These are phyloP conservation scores for Drosophila subpulchrella DNA, from an alignment of 1,140 invertebrate species.

Conservation along the genomic window DNA sequence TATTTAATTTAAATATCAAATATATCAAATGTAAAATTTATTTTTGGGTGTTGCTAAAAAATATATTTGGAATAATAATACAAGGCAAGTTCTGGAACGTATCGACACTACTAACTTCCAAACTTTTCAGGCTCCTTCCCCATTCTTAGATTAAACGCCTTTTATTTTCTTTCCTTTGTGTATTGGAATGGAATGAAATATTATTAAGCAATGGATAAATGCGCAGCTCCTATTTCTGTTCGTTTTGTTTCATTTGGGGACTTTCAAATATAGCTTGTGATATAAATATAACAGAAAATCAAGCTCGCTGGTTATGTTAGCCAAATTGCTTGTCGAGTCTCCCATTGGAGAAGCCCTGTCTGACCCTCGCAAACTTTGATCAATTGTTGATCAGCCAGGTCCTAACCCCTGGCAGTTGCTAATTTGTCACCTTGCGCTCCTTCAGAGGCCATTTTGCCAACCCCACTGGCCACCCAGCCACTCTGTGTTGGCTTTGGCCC, in stretches of 20 bases:
- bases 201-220: no score
- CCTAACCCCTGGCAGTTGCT: slow-evolving; percentile 7
- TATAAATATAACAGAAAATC: not conserved
- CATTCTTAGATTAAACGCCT: no score
- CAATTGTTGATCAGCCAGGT: slow-evolving; percentile 9
- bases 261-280: not conserved
- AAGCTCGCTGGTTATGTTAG: not conserved
- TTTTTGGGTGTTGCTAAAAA: no score
- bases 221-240: no score
- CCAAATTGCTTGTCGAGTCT: slow-evolving; percentile 2
- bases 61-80: no score
- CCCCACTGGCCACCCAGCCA: not conserved
- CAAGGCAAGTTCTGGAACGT: no score
- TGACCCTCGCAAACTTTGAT: not conserved
- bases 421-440: slow-evolving; percentile 4
- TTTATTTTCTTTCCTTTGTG: no score
- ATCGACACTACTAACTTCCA: no score
- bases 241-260: not conserved
- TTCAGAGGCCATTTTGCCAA: slow-evolving; percentile 2
- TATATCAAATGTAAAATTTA: no score
- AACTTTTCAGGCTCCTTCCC: no score
- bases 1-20: no score
- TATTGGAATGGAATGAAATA: no score
- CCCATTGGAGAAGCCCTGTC: not conserved
- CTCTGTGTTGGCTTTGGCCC: slow-evolving; percentile 14